Evolutionary conservation across 2,888 invertebrate genomes (phyloP).

Genomic region (Ectropis crepuscularia): DNA sequence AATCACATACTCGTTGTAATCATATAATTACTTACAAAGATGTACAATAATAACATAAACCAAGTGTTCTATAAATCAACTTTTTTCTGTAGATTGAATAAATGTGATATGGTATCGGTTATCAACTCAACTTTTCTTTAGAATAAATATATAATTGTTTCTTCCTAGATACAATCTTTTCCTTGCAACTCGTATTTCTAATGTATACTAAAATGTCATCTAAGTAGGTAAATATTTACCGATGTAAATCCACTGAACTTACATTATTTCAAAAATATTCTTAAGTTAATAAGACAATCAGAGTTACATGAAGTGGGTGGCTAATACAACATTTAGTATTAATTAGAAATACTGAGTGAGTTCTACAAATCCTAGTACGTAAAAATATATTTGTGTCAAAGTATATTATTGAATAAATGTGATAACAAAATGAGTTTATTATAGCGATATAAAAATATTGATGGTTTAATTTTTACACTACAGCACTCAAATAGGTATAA

Average conservation of each 20-base stretch:
- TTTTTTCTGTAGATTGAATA: constrained; percentile 40
- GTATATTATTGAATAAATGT: constrained; percentile 84
- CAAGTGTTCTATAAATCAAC: constrained; percentile 23
- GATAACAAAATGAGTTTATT: constrained; percentile 83
- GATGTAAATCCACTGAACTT: not conserved
- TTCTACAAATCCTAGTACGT: constrained; percentile 76
- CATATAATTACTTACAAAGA: constrained; percentile 14
- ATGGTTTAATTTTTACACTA: constrained; percentile 42
- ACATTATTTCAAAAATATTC: constrained; percentile 4
- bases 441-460: constrained; percentile 75
- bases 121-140: constrained; percentile 64
- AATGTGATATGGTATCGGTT: constrained; percentile 69
- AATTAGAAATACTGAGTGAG: constrained; percentile 60
- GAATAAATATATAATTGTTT: constrained; percentile 54
- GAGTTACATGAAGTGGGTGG: not conserved
- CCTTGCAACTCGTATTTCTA: constrained; percentile 54
- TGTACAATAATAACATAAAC: constrained; percentile 17
- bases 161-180: constrained; percentile 65
- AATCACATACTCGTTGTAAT: constrained; percentile 15
- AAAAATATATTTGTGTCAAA: constrained; percentile 81
- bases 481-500: not conserved
- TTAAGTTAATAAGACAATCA: not conserved
- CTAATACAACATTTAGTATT: constrained; percentile 50
- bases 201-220: constrained; percentile 52
- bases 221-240: not conserved